Conservation (phyloP, 2,888 invertebrate genomes). For the Spatulosminthurus flaviceps region DNA sequence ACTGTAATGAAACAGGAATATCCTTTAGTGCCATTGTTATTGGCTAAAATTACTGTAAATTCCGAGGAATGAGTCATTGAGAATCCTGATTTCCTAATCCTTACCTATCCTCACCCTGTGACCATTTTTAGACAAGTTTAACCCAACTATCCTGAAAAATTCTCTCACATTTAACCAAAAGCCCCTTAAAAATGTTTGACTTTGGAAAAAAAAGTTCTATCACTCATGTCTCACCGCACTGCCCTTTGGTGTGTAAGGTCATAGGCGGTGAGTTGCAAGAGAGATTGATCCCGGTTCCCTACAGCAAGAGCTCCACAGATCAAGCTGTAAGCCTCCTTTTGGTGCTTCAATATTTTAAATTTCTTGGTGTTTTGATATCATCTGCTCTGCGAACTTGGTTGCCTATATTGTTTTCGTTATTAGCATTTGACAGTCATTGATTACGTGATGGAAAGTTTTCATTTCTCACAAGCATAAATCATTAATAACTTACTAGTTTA, state of each 20-base stretch:
- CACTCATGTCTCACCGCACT: conserved; percentile 76
- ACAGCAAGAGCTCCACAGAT: conserved; percentile 99
- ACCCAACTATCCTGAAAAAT: background rate
- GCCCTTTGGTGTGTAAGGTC: conserved; percentile 96
- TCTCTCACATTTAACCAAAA: conserved; percentile 51
- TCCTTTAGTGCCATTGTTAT: background rate
- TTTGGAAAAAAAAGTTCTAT: conserved; percentile 64
- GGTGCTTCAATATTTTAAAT: conserved; percentile 54
- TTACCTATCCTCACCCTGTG: conserved; percentile 14
- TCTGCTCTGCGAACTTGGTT: conserved; percentile 1
- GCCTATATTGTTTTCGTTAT: background rate
- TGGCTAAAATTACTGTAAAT: background rate
- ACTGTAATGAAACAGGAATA: background rate
- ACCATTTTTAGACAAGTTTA: conserved; percentile 25
- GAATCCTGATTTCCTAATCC: conserved; percentile 45
- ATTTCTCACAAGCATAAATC: background rate
- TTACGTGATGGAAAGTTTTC: background rate
- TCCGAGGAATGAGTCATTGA: conserved; percentile 51
- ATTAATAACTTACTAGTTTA: background rate
- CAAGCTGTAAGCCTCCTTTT: conserved; percentile 96
- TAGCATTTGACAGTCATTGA: background rate
- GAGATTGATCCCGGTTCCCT: conserved; percentile 99
- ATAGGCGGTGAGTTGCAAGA: conserved; percentile 99
- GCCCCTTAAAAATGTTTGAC: conserved; percentile 64
- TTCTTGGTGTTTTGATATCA: conserved; percentile 37